These are phyloP conservation scores for Blastobasis adustella DNA, from an alignment of 2,888 invertebrate species.

Conservation along the genomic window DNA sequence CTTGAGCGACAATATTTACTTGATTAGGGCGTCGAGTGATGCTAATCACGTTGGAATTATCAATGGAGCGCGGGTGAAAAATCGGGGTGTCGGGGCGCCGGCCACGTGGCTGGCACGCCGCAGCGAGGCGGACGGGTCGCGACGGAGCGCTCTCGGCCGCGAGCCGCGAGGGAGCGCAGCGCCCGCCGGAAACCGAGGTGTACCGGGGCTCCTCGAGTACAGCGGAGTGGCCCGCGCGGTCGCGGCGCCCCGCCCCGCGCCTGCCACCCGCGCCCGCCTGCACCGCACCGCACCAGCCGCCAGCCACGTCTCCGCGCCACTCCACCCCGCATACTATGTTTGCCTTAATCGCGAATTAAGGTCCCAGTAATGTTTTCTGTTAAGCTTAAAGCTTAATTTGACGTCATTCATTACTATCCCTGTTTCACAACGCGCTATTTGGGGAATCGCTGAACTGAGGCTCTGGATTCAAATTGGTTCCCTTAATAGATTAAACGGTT, in stretches of 20 bases:
- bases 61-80: slow-evolving; percentile 49
- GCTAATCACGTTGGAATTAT: slow-evolving; percentile 53
- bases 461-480: slow-evolving; percentile 13
- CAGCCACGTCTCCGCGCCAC: slow-evolving; percentile 67
- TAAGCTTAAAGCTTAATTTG: slow-evolving; percentile 66
- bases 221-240: slow-evolving; percentile 63
- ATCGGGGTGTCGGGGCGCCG: slow-evolving; percentile 40
- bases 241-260: slow-evolving; percentile 35
- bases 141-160: slow-evolving; percentile 17
- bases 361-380: slow-evolving; percentile 69
- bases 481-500: no score
- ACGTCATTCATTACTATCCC: slow-evolving; percentile 58
- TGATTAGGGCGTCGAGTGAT: slow-evolving; percentile 24
- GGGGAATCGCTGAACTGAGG: slow-evolving; percentile 20
- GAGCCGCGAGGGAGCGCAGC: slow-evolving; percentile 40
- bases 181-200: slow-evolving; percentile 72
- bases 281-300: slow-evolving; percentile 37
- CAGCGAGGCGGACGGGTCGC: slow-evolving; percentile 39
- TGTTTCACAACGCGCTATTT: slow-evolving; percentile 33
- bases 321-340: slow-evolving; percentile 71
- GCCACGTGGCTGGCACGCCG: slow-evolving; percentile 66
- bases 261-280: slow-evolving; percentile 23
- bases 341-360: slow-evolving; percentile 74
- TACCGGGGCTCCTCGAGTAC: slow-evolving; percentile 71
- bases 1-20: slow-evolving; percentile 20